Conservation (phyloP, 1,140 invertebrate species). For the Phthorimaea operculella region DNA sequence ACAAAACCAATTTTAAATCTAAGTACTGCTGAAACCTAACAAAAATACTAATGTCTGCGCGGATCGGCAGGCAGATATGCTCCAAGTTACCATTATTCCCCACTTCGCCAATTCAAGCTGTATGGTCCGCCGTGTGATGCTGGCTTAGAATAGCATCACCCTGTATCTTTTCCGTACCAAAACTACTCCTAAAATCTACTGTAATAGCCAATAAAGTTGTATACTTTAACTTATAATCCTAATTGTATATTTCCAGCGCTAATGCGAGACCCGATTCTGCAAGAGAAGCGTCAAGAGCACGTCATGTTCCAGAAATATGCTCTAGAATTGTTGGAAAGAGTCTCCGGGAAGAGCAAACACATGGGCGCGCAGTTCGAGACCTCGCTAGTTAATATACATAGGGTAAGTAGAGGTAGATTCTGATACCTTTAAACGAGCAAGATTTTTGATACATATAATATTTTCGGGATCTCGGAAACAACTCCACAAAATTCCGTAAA, state of each 20-base stretch:
- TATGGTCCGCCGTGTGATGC: no score
- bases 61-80: conserved; percentile 91
- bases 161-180: no score
- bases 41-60: no score
- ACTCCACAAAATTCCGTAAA: no score
- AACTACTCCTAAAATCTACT: no score
- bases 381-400: conserved; percentile 86
- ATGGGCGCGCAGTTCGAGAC: conserved; percentile 83
- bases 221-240: no score
- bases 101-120: conserved; percentile 90
- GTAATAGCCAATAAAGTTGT: no score
- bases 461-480: no score
- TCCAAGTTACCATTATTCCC: conserved; percentile 96
- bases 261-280: conserved; percentile 95
- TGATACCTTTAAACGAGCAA: conserved; percentile 6
- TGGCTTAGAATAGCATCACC: background rate
- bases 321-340: conserved; percentile 87
- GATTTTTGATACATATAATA: no score
- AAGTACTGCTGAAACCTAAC: no score
- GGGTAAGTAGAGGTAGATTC: conserved; percentile 70
- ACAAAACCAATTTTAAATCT: no score
- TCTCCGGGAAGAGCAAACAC: conserved; percentile 91
- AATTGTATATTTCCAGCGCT: conserved; percentile 70
- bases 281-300: conserved; percentile 96
- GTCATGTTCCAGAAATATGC: conserved; percentile 97